Evolutionary conservation across 2,888 invertebrate species (phyloP), one percentile per base, ranked within the genome.

Genomic region (Noctuana brunneofusca): DNA sequence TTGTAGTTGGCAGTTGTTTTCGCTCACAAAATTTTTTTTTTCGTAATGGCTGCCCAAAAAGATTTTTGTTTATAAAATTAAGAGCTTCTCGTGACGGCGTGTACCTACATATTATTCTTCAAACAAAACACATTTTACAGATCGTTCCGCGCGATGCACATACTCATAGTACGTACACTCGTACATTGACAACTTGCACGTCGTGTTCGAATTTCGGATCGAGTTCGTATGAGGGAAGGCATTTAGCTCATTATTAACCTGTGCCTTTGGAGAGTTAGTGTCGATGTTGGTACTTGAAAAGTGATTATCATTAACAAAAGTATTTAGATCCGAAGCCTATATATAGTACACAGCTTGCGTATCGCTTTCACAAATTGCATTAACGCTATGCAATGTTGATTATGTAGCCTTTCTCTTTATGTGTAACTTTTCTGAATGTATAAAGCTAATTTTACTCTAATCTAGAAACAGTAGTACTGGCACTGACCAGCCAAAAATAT

Each of bases 101-200:
- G n/a, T n/a, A n/a, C n/a, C n/a, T n/a, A n/a, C n/a, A n/a, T n/a
- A n/a, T n/a, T n/a, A n/a, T 30, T 50, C 22, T 58, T 58, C 41
- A 58, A 52, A 30, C 11, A 27, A 50, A 32, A 8, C 14, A 41
- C 53, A 46, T 46, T 54, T 62, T 62, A 8, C 55, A 62, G 62
- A 62, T 62, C 55, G 49, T 55, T 41, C 55, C 38, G 12, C 62
- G 62, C 16, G 62, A 56, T 56, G 55, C 55, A 48, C 54, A 16
- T 56, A 62, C 55, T 35, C 54, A 16, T 56, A 62, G 55, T 50
- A 62, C 49, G 55, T 56, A 62, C 62, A 56, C 20, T 56, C 49
- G 55, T 49, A 41, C 55, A 30, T 56, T 62, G 55, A 55, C 55
- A 14, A 56, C 55, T 50, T 62, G 62, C 49, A 62, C 62, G 30